A percentile compares a stretch with the other conserved stretches of the same genome.
phyloP scores from a whole-genome alignment of 2,888 invertebrate species.

The Disparrhopalites patrizii region DNA sequence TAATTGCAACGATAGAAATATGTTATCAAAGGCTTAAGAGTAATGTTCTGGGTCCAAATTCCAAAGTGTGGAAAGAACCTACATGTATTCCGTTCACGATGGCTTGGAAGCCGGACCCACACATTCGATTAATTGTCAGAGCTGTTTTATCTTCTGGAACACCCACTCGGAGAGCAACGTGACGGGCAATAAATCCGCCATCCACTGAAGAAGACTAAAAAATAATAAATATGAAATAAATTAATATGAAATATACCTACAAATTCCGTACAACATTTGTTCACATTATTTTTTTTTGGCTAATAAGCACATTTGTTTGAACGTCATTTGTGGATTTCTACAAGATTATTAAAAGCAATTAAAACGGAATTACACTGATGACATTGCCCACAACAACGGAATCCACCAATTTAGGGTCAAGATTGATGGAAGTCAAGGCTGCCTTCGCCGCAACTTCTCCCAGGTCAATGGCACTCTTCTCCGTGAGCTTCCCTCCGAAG shows the following conservation, averaged over 20 bases:
- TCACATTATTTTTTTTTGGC: neutral
- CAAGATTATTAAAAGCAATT: neutral
- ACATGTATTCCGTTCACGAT: constrained; percentile 86
- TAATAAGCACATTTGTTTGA: neutral
- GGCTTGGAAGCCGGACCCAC: constrained; percentile 97
- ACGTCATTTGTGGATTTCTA: neutral
- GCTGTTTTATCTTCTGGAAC: constrained; percentile 82
- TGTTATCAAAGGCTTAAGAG: no score
- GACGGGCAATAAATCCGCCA: constrained; percentile 80
- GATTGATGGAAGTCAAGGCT: constrained; percentile 70
- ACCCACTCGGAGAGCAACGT: constrained; percentile 76
- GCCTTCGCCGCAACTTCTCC: constrained; percentile 76
- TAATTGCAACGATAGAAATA: no score
- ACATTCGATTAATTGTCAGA: constrained; percentile 83
- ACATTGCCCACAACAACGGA: constrained; percentile 88
- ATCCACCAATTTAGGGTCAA: constrained; percentile 82
- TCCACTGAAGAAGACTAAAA: constrained; percentile 69
- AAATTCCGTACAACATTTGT: no score
- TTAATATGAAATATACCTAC: neutral
- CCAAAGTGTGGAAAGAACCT: no score
- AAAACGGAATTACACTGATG: constrained; percentile 62
- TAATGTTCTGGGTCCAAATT: no score
- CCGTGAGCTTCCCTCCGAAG: constrained; percentile 78
- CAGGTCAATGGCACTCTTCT: constrained; percentile 69
- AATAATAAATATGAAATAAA: constrained; percentile 3